phyloP scores from a whole-genome alignment of 2,113 vertebrate genomes.

The Pipa parva region DNA sequence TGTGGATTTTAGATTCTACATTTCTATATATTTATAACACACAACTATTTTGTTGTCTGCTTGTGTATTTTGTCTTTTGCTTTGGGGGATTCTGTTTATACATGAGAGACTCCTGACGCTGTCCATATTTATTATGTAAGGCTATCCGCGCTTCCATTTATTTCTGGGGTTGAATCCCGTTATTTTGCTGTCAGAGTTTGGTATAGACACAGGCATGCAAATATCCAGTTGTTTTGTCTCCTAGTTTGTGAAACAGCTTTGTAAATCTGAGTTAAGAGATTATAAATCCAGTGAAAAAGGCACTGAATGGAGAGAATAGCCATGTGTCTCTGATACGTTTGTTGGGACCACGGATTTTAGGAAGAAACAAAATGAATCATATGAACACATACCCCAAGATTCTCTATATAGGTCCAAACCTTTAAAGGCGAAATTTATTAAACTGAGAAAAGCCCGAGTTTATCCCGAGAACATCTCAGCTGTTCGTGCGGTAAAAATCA shows the following conservation, averaged over 20 bases:
- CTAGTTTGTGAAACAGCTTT: conserved; percentile 23
- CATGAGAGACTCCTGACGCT: no score
- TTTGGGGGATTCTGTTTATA: no score
- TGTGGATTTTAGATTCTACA: not conserved
- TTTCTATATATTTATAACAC: conserved; percentile 25
- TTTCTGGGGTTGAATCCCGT: conserved; percentile 10
- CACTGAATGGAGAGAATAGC: conserved; percentile 13
- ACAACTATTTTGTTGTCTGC: no score
- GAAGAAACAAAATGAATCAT: conserved; percentile 28
- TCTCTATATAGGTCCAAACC: not conserved
- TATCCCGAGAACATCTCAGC: no score
- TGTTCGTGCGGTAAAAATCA: no score
- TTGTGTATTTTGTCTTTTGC: no score
- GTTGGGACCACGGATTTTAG: conserved; percentile 16
- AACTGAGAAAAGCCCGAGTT: no score
- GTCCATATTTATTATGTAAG: no score
- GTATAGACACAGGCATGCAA: conserved; percentile 13
- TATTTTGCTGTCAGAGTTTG: conserved; percentile 28
- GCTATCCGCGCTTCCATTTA: conserved; percentile 3
- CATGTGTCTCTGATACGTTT: conserved; percentile 9
- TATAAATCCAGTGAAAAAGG: conserved; percentile 22
- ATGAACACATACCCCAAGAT: not conserved
- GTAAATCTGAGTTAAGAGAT: conserved; percentile 4
- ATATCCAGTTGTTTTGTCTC: conserved; percentile 37
- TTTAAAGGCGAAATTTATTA: no score